Conservation (phyloP, 2,888 invertebrate genomes). For the Tortricodes alternella region DNA sequence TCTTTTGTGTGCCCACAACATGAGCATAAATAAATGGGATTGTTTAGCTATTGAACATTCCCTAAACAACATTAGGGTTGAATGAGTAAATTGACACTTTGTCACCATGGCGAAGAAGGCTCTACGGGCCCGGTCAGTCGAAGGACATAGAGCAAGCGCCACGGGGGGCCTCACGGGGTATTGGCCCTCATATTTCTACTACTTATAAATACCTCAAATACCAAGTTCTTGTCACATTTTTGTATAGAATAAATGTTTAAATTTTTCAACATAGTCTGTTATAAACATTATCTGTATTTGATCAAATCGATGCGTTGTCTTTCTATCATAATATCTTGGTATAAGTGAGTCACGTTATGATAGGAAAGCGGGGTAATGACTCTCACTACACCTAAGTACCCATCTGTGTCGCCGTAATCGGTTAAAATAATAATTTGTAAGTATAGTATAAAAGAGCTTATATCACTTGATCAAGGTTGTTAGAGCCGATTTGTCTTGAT, state of each 20-base stretch:
- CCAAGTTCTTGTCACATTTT: conserved; percentile 35
- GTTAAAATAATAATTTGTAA: no score
- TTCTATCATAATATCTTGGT: no score
- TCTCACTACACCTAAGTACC: no score
- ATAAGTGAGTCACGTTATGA: no score
- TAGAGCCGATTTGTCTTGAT: no score
- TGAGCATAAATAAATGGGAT: conserved; percentile 72
- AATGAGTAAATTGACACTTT: conserved; percentile 78
- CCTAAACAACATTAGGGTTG: conserved; percentile 77
- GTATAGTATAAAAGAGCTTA: no score
- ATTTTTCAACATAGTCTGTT: background rate
- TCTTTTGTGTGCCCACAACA: conserved; percentile 68
- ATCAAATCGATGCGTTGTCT: no score
- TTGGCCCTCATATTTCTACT: conserved; percentile 23
- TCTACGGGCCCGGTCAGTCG: conserved; percentile 51
- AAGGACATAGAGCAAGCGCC: conserved; percentile 45
- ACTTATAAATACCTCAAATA: conserved; percentile 32
- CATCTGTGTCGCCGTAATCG: no score
- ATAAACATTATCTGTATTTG: no score
- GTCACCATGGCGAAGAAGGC: conserved; percentile 61
- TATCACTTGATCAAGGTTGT: no score
- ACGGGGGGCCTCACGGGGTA: conserved; percentile 46
- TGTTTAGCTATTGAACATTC: conserved; percentile 70
- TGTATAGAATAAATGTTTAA: background rate
- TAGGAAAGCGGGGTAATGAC: no score